Conservation (phyloP, 2,888 invertebrate genomes). For the Ypsolopha sequella region DNA sequence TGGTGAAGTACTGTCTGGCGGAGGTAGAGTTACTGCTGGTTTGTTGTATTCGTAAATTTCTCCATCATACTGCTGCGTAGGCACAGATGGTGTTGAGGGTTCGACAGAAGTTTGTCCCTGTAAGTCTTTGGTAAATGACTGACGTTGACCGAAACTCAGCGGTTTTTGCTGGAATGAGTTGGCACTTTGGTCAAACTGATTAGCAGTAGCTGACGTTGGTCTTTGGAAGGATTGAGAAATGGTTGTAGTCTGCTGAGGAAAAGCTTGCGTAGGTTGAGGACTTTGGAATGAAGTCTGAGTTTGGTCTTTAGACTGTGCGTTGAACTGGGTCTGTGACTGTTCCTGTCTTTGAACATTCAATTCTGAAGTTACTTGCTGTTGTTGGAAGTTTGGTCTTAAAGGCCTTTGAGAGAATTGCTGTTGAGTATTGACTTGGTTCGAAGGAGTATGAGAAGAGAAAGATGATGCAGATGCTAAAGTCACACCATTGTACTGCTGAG, state of each 20-base stretch:
- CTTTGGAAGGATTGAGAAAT: neutral
- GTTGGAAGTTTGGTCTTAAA: constrained; percentile 4
- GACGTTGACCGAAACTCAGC: constrained; percentile 3
- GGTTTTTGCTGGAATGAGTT: neutral
- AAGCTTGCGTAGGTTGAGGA: neutral
- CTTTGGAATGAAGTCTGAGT: neutral
- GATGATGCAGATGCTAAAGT: constrained; percentile 39
- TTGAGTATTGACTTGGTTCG: constrained; percentile 7
- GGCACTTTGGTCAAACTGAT: too few species aligned
- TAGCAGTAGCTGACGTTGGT: neutral
- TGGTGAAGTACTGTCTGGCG: constrained; percentile 13
- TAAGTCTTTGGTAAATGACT: constrained; percentile 4
- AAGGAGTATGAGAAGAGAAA: constrained; percentile 20
- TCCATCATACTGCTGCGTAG: constrained; percentile 16
- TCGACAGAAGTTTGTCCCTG: neutral
- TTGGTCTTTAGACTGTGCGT: neutral
- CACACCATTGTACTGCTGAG: constrained; percentile 20
- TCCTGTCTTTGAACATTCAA: too few species aligned
- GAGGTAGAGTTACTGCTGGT: constrained; percentile 26
- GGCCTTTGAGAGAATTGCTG: constrained; percentile 7
- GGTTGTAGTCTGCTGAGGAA: neutral
- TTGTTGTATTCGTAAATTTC: constrained; percentile 46
- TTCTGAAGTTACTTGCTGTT: neutral
- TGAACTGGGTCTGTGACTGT: neutral
- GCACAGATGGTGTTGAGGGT: neutral